Evolutionary conservation across 2,888 invertebrate genomes (phyloP), one percentile per base, ranked within the genome.

Genomic region (Mystacides longicornis): DNA sequence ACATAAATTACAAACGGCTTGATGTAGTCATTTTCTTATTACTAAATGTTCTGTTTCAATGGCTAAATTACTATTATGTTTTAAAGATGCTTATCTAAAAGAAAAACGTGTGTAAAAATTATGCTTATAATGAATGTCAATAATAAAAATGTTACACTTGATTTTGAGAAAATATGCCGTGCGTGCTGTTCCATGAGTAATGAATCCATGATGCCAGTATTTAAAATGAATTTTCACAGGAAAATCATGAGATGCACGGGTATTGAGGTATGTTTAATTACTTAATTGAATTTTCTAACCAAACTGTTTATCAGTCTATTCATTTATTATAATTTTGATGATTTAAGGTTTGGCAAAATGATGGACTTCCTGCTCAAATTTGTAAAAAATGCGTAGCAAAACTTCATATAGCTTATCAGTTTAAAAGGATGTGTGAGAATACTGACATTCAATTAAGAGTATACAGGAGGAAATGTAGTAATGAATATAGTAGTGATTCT

Each of bases 211-310:
- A 70, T 73, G 71, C 69, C 73, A 18, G 67, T 74, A 54, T 74
- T 73, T 63, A 73, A 72, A 68, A 73, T 73, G 27, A 71, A 71
- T 59, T 68, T 73, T 54, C 71, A 69, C 3, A 73, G 72, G 63
- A 74, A 74, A 63, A 68, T 74, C 60, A 74, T 74, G 73, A 65
- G 72, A 27, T 73, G 73, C 65, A 68, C 73, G 46, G 67, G 71
- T 49, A 68, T 74, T 43, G 73, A 74, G 68, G 74, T 73, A 64
- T 61, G 52, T 14, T 14, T 37, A 37, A 7, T 16, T 14, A 37
- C 14, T 37, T 37, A n/a, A 27, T 27, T 27, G 27, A 7, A 27
- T 27, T 11, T 27, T 11, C 11, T 5, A 27, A 27, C 27, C 27
- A 11, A 5, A 5, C 5, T 27, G 27, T 22, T 49, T 9, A 46